Conservation (phyloP, 2,113 vertebrate genomes). For the Pterocles orientalis region DNA sequence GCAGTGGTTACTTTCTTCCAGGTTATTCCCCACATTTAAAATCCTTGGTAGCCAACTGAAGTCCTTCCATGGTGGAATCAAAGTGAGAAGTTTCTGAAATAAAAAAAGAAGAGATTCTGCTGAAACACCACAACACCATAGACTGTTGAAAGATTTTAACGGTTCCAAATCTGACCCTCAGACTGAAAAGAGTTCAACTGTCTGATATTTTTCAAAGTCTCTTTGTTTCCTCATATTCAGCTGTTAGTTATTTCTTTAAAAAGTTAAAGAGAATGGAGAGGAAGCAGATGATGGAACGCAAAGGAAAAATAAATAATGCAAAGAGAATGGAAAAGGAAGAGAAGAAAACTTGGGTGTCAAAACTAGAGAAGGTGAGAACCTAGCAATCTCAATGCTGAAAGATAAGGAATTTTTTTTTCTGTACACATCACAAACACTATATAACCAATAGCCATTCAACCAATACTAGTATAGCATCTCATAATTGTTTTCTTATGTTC, state of each 20-base stretch:
- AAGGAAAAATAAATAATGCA: neutral
- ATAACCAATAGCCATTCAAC: neutral
- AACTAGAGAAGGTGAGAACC: neutral
- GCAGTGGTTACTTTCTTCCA: conserved; percentile 11
- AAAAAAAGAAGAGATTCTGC: neutral
- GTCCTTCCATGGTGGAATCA: neutral
- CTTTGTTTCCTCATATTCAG: neutral
- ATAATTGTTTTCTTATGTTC: neutral
- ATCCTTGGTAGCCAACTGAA: neutral
- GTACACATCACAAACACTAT: rapidly evolving
- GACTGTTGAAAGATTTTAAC: neutral
- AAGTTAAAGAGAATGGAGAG: neutral
- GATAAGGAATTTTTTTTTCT: neutral
- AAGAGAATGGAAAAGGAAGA: neutral
- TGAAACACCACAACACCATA: neutral
- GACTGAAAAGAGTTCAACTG: neutral
- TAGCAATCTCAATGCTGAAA: neutral
- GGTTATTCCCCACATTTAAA: neutral
- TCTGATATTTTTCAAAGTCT: neutral
- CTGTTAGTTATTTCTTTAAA: neutral
- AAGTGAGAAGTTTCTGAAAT: conserved; percentile 46
- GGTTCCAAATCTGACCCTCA: neutral
- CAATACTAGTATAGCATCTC: neutral
- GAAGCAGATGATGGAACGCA: neutral
- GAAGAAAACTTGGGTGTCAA: neutral